A percentile compares a stretch with the other conserved stretches of the same genome.
Evolutionary conservation across 2,888 invertebrate species (phyloP).

Genomic region (Acrobeloides nanus): DNA sequence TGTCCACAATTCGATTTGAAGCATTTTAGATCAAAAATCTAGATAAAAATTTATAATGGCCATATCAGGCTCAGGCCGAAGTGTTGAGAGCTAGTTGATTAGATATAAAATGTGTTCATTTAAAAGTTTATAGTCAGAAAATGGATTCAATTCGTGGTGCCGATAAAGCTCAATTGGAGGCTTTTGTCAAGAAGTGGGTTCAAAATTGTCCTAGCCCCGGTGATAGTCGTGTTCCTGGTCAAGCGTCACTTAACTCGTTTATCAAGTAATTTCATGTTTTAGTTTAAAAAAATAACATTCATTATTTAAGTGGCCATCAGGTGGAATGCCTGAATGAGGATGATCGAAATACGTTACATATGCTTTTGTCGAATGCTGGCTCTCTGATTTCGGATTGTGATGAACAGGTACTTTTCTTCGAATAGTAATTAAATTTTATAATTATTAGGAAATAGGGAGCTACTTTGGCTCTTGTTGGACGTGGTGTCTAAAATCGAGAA

Average conservation of each 20-base stretch:
- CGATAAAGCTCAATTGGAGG: constrained; percentile 72
- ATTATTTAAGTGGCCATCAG: no score
- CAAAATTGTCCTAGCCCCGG: constrained; percentile 21
- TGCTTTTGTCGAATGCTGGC: constrained; percentile 34
- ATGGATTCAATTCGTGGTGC: constrained; percentile 82
- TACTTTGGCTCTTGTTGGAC: no score
- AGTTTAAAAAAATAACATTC: not conserved
- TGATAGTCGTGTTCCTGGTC: constrained; percentile 33
- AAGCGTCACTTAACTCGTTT: constrained; percentile 82
- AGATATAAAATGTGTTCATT: no score
- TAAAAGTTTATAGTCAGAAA: no score
- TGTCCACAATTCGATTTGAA: no score
- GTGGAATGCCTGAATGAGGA: constrained; percentile 93
- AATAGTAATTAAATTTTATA: no score
- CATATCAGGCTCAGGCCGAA: no score
- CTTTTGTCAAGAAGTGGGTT: constrained; percentile 70
- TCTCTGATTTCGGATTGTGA: constrained; percentile 41
- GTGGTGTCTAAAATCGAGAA: no score
- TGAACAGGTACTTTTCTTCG: constrained; percentile 64
- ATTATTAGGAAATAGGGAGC: no score
- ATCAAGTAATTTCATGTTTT: constrained; percentile 69
- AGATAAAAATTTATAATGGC: no score
- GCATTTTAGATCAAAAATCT: no score
- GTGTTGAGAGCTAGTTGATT: no score
- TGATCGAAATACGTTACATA: constrained; percentile 75